Evolutionary conservation across 2,797 vertebrate genomes (phyloP), one percentile per base, ranked within the genome.

Genomic region (Cyclopterus lumpus): DNA sequence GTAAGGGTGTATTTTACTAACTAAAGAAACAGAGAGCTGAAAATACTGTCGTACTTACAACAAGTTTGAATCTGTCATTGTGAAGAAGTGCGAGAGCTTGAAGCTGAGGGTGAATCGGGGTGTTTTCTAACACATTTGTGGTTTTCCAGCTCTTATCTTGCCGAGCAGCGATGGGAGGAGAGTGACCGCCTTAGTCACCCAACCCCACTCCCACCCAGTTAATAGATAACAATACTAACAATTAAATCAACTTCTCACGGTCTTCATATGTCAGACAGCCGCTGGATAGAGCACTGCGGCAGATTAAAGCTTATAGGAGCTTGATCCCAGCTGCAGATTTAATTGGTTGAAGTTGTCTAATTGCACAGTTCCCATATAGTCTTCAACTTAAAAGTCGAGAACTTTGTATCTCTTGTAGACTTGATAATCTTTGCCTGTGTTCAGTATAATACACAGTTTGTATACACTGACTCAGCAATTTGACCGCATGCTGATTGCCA

Each of bases 71-170:
- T 81, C 86, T 36, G 75, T 49, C 89, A 91, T 92, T 40, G 63
- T 74, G n/a, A 24, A 66, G 46, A 51, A 80, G 36, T 65, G 69
- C 3, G 1, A 44, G 73, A 65, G 71, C 54, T 54, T 44, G 51
- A 54, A 67, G 75, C 58, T n/a, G 49, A 60, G 58, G 53, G 68
- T 73, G 70, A 81, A 77, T 54, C 70, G 54, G 67, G 69, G 65
- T 75, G 73, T 73, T 74, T 63, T 80, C 54, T 69, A 65, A 67
- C 38, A 55, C 77, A 44, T 70, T 77, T 80, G 84, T 76, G 73
- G 79, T 78, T 88, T 81, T 86, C 83, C 59, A 38, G 26, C 48
- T 84, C 89, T 92, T 93, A 93, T 94, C 93, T 91, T n/a, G 2
- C 30, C 0, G 3, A 83, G 80, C 93, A 93, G 92, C 15, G 20